These are phyloP conservation scores for Lasioglossum figueresi DNA, from an alignment of 2,888 invertebrate genomes.

Conservation along the genomic window DNA sequence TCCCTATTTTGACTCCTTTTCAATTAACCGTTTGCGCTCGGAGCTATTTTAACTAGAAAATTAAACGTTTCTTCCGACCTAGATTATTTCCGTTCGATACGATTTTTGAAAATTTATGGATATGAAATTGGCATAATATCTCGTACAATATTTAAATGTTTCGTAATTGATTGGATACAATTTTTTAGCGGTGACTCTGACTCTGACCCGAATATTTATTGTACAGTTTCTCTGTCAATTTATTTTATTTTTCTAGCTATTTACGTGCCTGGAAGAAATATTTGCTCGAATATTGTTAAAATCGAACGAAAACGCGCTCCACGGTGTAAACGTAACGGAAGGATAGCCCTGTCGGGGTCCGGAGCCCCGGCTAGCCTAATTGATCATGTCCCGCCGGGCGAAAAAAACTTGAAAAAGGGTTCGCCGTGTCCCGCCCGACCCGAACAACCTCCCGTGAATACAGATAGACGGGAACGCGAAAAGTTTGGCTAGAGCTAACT, in stretches of 20 bases:
- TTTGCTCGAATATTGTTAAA: neutral
- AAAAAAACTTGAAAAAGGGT: conserved; percentile 6
- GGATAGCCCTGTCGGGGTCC: neutral
- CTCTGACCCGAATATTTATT: neutral
- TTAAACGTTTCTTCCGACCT: too few relatives aligned
- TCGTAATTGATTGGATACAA: too few relatives aligned
- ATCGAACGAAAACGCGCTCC: neutral
- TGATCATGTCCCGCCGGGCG: neutral
- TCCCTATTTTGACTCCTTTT: neutral
- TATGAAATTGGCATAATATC: neutral
- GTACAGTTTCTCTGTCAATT: neutral
- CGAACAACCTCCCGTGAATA: neutral
- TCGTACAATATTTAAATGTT: neutral
- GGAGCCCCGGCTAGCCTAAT: neutral
- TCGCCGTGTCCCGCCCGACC: neutral
- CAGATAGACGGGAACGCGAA: conserved; percentile 7
- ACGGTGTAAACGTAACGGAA: neutral
- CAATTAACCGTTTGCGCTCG: too few relatives aligned
- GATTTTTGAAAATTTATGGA: too few relatives aligned
- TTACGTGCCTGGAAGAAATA: too few relatives aligned
- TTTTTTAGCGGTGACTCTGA: too few relatives aligned
- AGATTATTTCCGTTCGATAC: too few relatives aligned
- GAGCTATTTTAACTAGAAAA: too few relatives aligned
- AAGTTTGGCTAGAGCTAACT: conserved; percentile 1
- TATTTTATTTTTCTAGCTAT: neutral